Evolutionary conservation across 2,113 vertebrate genomes (phyloP).

Genomic region (Sula dactylatra): DNA sequence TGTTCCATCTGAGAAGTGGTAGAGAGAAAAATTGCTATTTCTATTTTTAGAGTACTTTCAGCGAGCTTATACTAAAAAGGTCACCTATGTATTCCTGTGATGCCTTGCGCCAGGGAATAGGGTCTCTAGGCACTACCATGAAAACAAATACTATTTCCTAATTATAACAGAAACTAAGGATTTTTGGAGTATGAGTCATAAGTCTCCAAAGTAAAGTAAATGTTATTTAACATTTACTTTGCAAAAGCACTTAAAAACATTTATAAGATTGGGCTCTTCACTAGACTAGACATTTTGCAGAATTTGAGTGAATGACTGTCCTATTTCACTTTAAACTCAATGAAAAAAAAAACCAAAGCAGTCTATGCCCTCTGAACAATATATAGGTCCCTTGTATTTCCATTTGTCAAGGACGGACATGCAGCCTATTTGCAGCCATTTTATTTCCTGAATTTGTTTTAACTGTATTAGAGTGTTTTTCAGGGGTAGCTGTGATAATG

Average conservation of each 20-base stretch:
- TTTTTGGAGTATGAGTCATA: constrained; percentile 16
- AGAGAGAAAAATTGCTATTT: background rate
- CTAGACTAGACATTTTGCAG: background rate
- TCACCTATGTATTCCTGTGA: background rate
- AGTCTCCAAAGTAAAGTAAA: background rate
- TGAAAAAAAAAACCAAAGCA: background rate
- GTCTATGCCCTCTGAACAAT: background rate
- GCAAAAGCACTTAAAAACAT: background rate
- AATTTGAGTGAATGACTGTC: background rate
- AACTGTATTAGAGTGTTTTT: background rate
- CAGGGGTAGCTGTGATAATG: background rate
- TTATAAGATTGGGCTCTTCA: background rate
- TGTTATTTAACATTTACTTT: constrained; percentile 27
- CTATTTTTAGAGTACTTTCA: background rate
- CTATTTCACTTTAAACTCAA: background rate
- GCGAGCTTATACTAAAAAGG: background rate
- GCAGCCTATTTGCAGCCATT: background rate
- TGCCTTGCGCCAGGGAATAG: background rate
- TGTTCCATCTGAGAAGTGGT: background rate
- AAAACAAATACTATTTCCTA: constrained; percentile 41
- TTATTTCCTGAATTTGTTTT: background rate
- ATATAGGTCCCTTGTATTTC: background rate
- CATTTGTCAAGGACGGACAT: background rate
- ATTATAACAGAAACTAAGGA: background rate
- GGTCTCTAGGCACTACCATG: background rate